These are phyloP conservation scores for Rosalia funebris DNA, from an alignment of 2,888 invertebrate genomes.

Conservation along the genomic window DNA sequence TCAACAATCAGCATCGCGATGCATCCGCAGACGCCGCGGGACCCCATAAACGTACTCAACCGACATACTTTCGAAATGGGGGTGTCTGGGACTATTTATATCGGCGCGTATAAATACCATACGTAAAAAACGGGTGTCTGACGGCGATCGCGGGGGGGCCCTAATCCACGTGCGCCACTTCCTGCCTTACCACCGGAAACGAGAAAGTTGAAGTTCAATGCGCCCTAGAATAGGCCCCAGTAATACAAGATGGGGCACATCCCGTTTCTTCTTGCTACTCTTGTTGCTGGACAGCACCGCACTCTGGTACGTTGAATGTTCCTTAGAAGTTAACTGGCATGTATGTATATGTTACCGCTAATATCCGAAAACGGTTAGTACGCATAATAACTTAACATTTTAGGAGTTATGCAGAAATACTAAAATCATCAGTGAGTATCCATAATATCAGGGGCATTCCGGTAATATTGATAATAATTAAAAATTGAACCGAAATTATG, in stretches of 20 bases:
- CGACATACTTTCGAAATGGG: constrained; percentile 19
- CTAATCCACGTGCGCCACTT: constrained; percentile 41
- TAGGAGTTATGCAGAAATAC: too few relatives aligned
- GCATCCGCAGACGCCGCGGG: constrained; percentile 10
- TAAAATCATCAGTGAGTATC: too few relatives aligned
- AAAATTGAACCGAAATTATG: too few relatives aligned
- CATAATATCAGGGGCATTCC: too few relatives aligned
- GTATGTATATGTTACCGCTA: too few relatives aligned
- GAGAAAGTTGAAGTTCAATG: constrained; percentile 30
- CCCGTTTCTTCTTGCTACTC: constrained; percentile 16
- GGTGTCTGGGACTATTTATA: constrained; percentile 24
- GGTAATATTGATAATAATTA: too few relatives aligned
- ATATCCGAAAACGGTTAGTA: too few relatives aligned
- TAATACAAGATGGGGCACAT: constrained; percentile 26
- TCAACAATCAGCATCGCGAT: not conserved
- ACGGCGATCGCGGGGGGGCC: constrained; percentile 28
- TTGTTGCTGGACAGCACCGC: not conserved
- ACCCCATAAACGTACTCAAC: constrained; percentile 3
- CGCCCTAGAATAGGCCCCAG: constrained; percentile 26
- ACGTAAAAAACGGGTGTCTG: constrained; percentile 16
- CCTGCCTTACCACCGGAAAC: constrained; percentile 39
- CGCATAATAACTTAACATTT: too few relatives aligned
- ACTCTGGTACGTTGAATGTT: not conserved
- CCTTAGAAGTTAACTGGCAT: too few relatives aligned
- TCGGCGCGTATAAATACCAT: constrained; percentile 12